Evolutionary conservation across 2,797 vertebrate species (phyloP), one percentile per base, ranked within the genome.

Genomic region (Sebastolobus altivelis): DNA sequence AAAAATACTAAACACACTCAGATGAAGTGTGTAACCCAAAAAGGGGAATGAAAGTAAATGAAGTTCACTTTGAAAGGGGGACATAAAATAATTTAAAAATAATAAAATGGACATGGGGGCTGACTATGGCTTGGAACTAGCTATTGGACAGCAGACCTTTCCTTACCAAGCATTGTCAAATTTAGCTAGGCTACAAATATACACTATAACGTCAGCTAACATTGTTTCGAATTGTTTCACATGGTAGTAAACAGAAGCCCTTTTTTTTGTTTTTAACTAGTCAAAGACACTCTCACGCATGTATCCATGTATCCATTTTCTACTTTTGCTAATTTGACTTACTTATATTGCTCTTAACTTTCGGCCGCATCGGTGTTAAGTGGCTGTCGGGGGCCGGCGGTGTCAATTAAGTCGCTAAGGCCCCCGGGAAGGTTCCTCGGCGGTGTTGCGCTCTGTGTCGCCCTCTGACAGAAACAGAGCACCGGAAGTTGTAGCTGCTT

Each of bases 401-500:
- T n/a, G 5, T 37, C 7, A 37, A 9, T 4, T 37, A 37, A 37
- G 6, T 37, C 35, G 5, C 35, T 37, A 6, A 4, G 3, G 31
- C 31, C 31, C 31, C 3, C 31, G 31, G 31, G 31, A 31, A 31
- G 31, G 31, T 5, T 31, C 31, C 31, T 31, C 31, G 54, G 22
- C 1, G 38, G 62, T 54, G 65, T 65, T 31, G 1, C 1, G 72
- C 6, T 20, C 37, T 35, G 27, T 37, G 22, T 77, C 31, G 63
- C 38, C 75, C 18, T 13, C 31, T 37, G 37, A 38, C 27, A 62
- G 66, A 85, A 43, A 25, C 18, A n/a, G 8, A 29, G 7, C 5
- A 71, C 25, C 68, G 88, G 91, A 90, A 87, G 83, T 83, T 54
- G 74, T 65, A 40, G 14, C 40, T 25, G 37, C 2, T 37, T 27